Conservation (phyloP, 2,888 invertebrate genomes). For the Ophion slaviceki region DNA sequence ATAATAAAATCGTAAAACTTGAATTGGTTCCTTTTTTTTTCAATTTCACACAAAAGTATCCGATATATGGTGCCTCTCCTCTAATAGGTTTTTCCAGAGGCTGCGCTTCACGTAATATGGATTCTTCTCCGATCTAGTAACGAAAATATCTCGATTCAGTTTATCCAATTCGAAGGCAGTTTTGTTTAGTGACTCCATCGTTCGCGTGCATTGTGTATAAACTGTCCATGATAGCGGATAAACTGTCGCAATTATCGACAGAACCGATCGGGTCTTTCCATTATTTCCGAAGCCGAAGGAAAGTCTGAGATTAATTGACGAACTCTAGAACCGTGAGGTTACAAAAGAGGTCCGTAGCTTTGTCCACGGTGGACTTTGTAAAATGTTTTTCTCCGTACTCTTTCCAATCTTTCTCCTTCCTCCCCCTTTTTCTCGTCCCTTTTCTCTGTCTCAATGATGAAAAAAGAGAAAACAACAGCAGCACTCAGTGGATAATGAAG, state of each 20-base stretch:
- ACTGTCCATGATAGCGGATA: slow-evolving; percentile 46
- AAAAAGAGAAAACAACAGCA: slow-evolving; percentile 25
- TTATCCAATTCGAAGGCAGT: neutral
- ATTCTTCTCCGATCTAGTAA: too few species aligned
- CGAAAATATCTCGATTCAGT: neutral
- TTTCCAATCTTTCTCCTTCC: slow-evolving; percentile 21
- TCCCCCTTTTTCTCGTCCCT: neutral
- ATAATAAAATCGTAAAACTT: too few species aligned
- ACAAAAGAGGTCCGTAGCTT: slow-evolving; percentile 51
- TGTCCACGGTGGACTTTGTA: slow-evolving; percentile 57
- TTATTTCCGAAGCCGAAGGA: slow-evolving; percentile 32
- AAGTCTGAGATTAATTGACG: slow-evolving; percentile 47
- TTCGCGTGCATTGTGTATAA: slow-evolving; percentile 19
- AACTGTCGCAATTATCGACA: slow-evolving; percentile 61
- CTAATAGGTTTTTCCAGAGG: too few species aligned
- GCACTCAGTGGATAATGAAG: slow-evolving; percentile 30
- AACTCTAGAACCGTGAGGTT: slow-evolving; percentile 37
- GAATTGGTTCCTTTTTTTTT: too few species aligned
- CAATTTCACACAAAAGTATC: too few species aligned
- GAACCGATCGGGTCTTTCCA: slow-evolving; percentile 45
- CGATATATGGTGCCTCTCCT: too few species aligned
- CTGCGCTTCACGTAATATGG: too few species aligned
- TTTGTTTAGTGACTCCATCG: slow-evolving; percentile 4
- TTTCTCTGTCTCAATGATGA: slow-evolving; percentile 12
- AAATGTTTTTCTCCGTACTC: slow-evolving; percentile 46